Evolutionary conservation across 2,888 invertebrate genomes (phyloP).

Genomic region (Nymphalis c-album): DNA sequence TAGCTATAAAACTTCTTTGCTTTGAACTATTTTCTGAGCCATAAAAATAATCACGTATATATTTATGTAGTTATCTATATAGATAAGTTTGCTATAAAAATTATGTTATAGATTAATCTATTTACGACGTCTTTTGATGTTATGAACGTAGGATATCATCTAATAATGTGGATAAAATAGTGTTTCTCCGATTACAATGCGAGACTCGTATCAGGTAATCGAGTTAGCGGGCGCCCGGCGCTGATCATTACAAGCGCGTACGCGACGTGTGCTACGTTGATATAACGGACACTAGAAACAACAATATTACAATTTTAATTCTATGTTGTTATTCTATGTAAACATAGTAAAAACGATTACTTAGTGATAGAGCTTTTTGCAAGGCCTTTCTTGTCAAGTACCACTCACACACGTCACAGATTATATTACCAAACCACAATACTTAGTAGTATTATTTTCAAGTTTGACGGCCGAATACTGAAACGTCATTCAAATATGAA

Average conservation of each 20-base stretch:
- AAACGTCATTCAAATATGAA: too few species aligned
- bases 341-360: too few species aligned
- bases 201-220: slow-evolving; percentile 72
- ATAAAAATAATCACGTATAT: background rate
- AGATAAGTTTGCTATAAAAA: background rate
- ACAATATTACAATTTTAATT: background rate
- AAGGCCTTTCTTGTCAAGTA: too few species aligned
- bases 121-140: slow-evolving; percentile 40
- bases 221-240: slow-evolving; percentile 71
- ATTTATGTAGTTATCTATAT: background rate
- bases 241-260: slow-evolving; percentile 59
- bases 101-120: slow-evolving; percentile 35
- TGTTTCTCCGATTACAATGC: slow-evolving; percentile 70
- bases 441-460: too few species aligned
- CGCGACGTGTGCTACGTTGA: slow-evolving; percentile 53
- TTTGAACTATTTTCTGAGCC: background rate
- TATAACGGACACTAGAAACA: slow-evolving; percentile 29
- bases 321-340: too few species aligned
- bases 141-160: slow-evolving; percentile 41
- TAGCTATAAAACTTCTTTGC: background rate
- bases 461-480: too few species aligned
- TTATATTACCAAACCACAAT: too few species aligned
- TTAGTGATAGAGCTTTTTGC: too few species aligned
- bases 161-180: slow-evolving; percentile 71
- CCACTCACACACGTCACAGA: too few species aligned